phyloP scores from a whole-genome alignment of 2,888 invertebrate genomes.

The Nasonia oneida region DNA sequence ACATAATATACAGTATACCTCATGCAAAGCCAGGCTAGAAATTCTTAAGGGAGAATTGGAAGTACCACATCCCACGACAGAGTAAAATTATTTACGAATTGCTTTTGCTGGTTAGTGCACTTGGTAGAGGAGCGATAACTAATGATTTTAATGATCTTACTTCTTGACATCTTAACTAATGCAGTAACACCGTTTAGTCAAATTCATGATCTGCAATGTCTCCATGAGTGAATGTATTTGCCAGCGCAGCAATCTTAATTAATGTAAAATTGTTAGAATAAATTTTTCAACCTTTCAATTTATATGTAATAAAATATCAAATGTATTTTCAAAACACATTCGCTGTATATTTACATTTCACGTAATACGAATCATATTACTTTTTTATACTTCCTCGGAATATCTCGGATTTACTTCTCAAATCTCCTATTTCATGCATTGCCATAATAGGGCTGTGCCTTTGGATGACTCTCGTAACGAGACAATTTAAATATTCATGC shows the following conservation, averaged over 20 bases:
- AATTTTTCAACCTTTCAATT: no score
- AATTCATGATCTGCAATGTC: no score
- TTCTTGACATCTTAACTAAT: no score
- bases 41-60: background rate
- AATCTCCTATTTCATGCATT: background rate
- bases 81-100: background rate
- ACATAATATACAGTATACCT: background rate
- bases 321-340: background rate
- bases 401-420: background rate
- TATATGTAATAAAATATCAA: no score
- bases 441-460: background rate
- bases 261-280: no score
- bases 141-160: background rate
- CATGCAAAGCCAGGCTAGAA: background rate
- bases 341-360: background rate
- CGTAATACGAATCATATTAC: background rate
- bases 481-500: slow-evolving; percentile 54
- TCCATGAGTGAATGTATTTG: no score
- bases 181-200: no score
- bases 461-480: slow-evolving; percentile 27
- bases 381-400: background rate
- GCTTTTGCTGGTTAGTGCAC: background rate
- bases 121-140: background rate
- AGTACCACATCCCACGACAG: background rate
- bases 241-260: no score